Evolutionary conservation across 2,888 invertebrate species (phyloP).

Genomic region (Diplazon laetatorius): DNA sequence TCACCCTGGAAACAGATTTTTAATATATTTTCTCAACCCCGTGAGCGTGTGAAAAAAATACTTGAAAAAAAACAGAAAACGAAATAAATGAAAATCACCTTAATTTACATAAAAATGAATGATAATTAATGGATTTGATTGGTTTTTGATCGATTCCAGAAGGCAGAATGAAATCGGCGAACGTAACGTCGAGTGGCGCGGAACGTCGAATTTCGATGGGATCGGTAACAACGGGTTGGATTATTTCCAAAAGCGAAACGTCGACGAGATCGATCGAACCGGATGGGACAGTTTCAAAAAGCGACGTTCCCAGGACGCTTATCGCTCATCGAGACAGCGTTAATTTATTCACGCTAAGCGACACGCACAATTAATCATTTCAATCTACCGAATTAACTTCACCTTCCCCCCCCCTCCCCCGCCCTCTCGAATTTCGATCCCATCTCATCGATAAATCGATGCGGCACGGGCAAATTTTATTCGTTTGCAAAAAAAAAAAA

Average conservation of each 20-base stretch:
- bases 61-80: too few relatives aligned
- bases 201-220: slow-evolving; percentile 84
- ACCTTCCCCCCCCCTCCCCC: slow-evolving; percentile 3
- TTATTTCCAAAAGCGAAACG: slow-evolving; percentile 84
- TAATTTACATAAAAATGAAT: too few relatives aligned
- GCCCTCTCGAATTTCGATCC: too few relatives aligned
- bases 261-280: slow-evolving; percentile 83
- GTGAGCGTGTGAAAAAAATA: too few relatives aligned
- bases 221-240: slow-evolving; percentile 86
- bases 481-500: slow-evolving; percentile 7
- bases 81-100: too few relatives aligned
- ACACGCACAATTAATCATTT: slow-evolving; percentile 17
- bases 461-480: slow-evolving; percentile 9
- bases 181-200: slow-evolving; percentile 13
- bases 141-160: slow-evolving; percentile 39
- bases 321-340: slow-evolving; percentile 57
- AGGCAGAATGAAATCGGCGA: slow-evolving; percentile 14
- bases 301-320: slow-evolving; percentile 66
- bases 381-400: slow-evolving; percentile 7
- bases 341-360: slow-evolving; percentile 29
- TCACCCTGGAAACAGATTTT: too few relatives aligned
- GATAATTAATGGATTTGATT: not conserved
- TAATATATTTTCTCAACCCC: too few relatives aligned
- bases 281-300: slow-evolving; percentile 83
- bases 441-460: slow-evolving; percentile 2